phyloP scores from a whole-genome alignment of 2,797 vertebrate species.

The Enteromius paludinosus region DNA sequence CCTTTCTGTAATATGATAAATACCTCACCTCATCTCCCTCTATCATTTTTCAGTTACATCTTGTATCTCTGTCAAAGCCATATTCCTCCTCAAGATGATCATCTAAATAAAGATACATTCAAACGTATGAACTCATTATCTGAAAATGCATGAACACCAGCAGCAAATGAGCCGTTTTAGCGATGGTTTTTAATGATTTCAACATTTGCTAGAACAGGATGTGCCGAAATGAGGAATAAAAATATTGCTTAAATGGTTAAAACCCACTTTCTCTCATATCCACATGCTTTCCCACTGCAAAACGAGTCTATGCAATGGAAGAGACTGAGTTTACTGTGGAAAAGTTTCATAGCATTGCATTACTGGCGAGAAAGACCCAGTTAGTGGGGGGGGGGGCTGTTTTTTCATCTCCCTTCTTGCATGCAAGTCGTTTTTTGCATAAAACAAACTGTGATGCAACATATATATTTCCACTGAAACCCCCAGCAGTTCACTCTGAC shows the following conservation, averaged over 20 bases:
- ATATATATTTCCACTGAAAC: conserved; percentile 59
- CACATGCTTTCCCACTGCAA: conserved; percentile 49
- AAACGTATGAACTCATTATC: conserved; percentile 11
- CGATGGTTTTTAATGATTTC: conserved; percentile 34
- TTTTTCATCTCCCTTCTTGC: conserved; percentile 58
- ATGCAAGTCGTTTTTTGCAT: conserved; percentile 63
- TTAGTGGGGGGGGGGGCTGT: background rate
- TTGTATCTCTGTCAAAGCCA: conserved; percentile 32
- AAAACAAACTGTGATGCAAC: conserved; percentile 61
- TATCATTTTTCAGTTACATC: conserved; percentile 24
- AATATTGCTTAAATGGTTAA: background rate
- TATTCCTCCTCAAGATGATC: background rate
- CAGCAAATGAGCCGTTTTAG: conserved; percentile 29
- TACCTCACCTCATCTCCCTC: conserved; percentile 34
- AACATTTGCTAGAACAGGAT: background rate
- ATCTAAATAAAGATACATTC: conserved; percentile 11
- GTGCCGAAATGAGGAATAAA: background rate
- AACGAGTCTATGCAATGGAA: conserved; percentile 62
- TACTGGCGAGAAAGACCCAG: conserved; percentile 14
- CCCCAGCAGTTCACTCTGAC: conserved; percentile 57
- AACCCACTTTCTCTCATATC: background rate
- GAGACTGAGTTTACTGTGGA: conserved; percentile 39
- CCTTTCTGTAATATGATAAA: conserved; percentile 29
- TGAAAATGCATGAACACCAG: conserved; percentile 55
- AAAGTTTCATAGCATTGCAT: conserved; percentile 24